Base-by-base conservation (phyloP, 2,888 invertebrate species). In the Mythimna ferrago region DNA sequence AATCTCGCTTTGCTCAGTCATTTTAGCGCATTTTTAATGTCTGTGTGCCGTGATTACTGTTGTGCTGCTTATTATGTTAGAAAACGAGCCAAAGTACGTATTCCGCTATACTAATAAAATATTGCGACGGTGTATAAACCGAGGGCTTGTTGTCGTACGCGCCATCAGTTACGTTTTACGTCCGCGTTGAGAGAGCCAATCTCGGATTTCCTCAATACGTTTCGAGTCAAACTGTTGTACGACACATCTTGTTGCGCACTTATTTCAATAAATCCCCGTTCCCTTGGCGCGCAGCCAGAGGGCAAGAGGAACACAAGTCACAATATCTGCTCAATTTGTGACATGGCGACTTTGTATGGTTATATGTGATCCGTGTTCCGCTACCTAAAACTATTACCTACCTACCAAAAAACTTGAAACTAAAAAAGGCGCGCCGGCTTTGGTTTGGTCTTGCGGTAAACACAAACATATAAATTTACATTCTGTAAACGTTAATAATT, bases 291-390 rank as follows among this genome's bases (percentile, higher is more conserved):
- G 19, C 3, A 6, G 58, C 57, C 44, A 58, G 21, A 14, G 51
- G 16, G n/a, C 32, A 41, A n/a, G 32, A 53, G 14, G 14, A 21
- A 58, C n/a, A 54, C 44, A n/a, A 53, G 44, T 73, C 58, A 53
- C 73, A 73, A 73, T 53, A 73, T 60, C 58, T 58, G 32, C 14
- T 32, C 73, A 53, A 72, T 72, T 19, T 58, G 53, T 53, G 73
- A 58, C 58, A 58, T 53, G 10, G 48, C 16, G 6, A 48, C 10
- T 11, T 3, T 32, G 32, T 32, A n/a, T 21, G 41, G 21, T 58
- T 51, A 57, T 72, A 64, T 64, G 32, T 44, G 56, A 56, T 44
- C 44, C 5, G 6, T 21, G 14, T 48, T n/a, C 19, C n/a, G 4
- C 71, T 54, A 32, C n/a, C 11, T n/a, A 51, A 32, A 21, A 4